phyloP scores from a whole-genome alignment of 2,888 invertebrate species.

The Caradrina kadenii region DNA sequence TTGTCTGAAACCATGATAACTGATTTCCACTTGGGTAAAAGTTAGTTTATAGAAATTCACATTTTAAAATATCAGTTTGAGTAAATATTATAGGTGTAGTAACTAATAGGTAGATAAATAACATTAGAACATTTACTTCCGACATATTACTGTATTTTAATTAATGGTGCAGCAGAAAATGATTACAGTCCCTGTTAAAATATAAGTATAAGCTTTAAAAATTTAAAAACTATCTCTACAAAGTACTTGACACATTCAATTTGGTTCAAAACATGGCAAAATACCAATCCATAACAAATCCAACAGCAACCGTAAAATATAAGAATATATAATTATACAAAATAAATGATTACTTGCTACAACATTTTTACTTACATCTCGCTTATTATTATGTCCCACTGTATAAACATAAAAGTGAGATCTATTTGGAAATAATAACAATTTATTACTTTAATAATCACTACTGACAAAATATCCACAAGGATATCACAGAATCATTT shows the following conservation, averaged over 20 bases:
- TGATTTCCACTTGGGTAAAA: too few relatives aligned
- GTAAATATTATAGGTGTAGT: neutral
- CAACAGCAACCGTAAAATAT: slow-evolving; percentile 70
- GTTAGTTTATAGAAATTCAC: too few relatives aligned
- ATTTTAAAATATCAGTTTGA: too few relatives aligned
- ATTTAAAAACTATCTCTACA: slow-evolving; percentile 46
- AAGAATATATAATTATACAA: slow-evolving; percentile 66
- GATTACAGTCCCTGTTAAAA: slow-evolving; percentile 65
- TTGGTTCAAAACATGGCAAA: slow-evolving; percentile 67
- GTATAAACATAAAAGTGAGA: slow-evolving; percentile 85
- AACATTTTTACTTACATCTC: slow-evolving; percentile 68
- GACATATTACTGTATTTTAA: slow-evolving; percentile 57
- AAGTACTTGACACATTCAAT: slow-evolving; percentile 70
- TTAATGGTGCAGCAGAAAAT: slow-evolving; percentile 55
- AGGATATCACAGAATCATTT: slow-evolving; percentile 78
- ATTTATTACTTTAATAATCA: slow-evolving; percentile 65
- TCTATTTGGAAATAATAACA: slow-evolving; percentile 73
- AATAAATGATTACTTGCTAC: slow-evolving; percentile 65
- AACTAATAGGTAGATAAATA: slow-evolving; percentile 35
- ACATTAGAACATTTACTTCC: slow-evolving; percentile 22
- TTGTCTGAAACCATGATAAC: too few relatives aligned
- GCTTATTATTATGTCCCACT: slow-evolving; percentile 69
- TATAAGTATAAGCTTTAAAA: slow-evolving; percentile 54
- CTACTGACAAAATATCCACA: slow-evolving; percentile 78
- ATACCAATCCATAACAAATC: slow-evolving; percentile 64